Conservation (phyloP, 2,797 vertebrate species). For the Leptodactylus fallax region DNA sequence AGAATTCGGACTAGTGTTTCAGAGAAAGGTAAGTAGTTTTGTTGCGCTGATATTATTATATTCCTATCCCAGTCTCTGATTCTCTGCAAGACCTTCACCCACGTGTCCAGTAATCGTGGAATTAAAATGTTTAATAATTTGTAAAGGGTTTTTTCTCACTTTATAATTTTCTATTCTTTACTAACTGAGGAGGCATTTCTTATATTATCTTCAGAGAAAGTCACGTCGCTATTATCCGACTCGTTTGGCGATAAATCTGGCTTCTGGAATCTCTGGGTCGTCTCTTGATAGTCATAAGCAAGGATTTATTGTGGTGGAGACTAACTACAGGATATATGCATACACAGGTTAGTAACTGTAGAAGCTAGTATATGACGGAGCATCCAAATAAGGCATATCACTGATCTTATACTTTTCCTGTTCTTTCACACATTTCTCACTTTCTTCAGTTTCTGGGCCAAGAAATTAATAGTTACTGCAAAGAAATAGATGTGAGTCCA, state of each 20-base stretch:
- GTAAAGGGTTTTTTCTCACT: neutral
- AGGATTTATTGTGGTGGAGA: conserved; percentile 90
- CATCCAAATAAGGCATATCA: too few species aligned
- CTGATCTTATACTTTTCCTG: too few species aligned
- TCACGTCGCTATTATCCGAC: conserved; percentile 92
- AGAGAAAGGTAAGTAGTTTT: conserved; percentile 84
- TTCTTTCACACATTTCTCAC: too few species aligned
- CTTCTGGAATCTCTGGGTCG: conserved; percentile 83
- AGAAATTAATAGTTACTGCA: too few species aligned
- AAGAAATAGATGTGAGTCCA: neutral
- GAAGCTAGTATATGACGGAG: neutral
- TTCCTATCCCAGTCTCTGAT: neutral
- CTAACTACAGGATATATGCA: conserved; percentile 91
- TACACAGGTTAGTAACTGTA: conserved; percentile 81
- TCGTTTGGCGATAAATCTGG: conserved; percentile 88
- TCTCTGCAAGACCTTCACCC: neutral
- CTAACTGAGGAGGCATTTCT: neutral
- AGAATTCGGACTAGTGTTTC: conserved; percentile 93
- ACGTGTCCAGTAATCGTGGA: neutral
- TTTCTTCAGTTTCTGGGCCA: too few species aligned
- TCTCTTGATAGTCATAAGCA: conserved; percentile 76
- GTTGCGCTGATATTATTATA: neutral
- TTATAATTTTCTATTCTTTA: neutral
- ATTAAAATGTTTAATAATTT: neutral
- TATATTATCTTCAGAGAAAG: conserved; percentile 79